Conservation (phyloP, 1,140 invertebrate genomes). For the Dreissena polymorpha region DNA sequence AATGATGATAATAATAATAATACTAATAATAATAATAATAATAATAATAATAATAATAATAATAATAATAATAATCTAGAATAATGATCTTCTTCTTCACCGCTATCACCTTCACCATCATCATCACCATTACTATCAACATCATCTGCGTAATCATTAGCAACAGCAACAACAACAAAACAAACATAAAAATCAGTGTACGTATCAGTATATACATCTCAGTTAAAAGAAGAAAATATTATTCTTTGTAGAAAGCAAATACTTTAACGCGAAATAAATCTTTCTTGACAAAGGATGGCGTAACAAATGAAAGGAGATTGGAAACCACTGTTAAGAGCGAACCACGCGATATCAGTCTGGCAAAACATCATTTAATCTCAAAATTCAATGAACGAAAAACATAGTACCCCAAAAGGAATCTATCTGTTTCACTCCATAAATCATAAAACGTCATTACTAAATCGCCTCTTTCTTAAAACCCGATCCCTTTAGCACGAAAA, state of each 20-base stretch:
- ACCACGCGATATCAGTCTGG: no score
- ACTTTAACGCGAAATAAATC: no score
- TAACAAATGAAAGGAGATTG: no score
- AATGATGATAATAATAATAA: no score
- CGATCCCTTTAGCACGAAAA: conserved; percentile 13
- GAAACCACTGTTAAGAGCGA: no score
- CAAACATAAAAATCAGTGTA: conserved; percentile 1
- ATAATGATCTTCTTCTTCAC: conserved; percentile 30
- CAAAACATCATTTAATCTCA: conserved; percentile 32
- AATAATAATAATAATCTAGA: no score
- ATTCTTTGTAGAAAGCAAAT: not conserved
- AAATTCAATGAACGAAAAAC: conserved; percentile 38
- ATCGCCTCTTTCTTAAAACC: not conserved
- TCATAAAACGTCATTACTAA: conserved; percentile 14
- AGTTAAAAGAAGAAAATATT: conserved; percentile 20
- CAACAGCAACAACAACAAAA: not conserved
- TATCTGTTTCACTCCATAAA: conserved; percentile 28
- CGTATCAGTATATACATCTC: conserved; percentile 7
- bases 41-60: no score
- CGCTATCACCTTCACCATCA: conserved; percentile 34
- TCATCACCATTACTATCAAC: conserved; percentile 1
- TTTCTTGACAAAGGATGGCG: no score
- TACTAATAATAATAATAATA: no score
- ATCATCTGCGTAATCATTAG: conserved; percentile 12
- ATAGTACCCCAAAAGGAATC: not conserved